A percentile compares a stretch with the other conserved stretches of the same genome.
phyloP scores from a whole-genome alignment of 2,888 invertebrate species.

The Syrista parreyssii region DNA sequence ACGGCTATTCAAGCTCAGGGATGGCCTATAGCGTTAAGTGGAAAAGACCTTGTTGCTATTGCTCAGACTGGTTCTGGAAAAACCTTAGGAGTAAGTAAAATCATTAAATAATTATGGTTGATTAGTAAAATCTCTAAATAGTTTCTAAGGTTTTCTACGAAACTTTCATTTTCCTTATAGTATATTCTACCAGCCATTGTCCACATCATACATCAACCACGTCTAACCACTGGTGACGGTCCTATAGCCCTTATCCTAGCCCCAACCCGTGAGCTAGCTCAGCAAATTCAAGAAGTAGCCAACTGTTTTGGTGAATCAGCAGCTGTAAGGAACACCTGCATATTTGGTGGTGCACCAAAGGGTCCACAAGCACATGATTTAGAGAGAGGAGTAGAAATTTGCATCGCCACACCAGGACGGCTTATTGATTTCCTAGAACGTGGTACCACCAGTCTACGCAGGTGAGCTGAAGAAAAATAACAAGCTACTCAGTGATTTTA shows the following conservation, averaged over 20 bases:
- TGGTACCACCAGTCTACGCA: slow-evolving; percentile 80
- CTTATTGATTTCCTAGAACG: slow-evolving; percentile 94
- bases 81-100: slow-evolving; percentile 66
- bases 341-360: slow-evolving; percentile 98
- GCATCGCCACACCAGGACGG: slow-evolving; percentile 96
- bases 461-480: slow-evolving; percentile 24
- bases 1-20: slow-evolving; percentile 77
- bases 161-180: slow-evolving; percentile 47
- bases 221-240: slow-evolving; percentile 71
- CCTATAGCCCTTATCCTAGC: slow-evolving; percentile 72
- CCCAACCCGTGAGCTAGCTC: slow-evolving; percentile 70
- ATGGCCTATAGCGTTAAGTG: slow-evolving; percentile 75
- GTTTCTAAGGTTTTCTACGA: neutral
- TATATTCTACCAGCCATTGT: slow-evolving; percentile 73
- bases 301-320: slow-evolving; percentile 91
- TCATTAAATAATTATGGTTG: neutral
- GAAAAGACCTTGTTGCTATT: slow-evolving; percentile 75
- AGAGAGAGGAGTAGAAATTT: slow-evolving; percentile 91
- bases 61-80: slow-evolving; percentile 74
- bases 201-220: slow-evolving; percentile 73
- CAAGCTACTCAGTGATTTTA: neutral
- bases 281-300: slow-evolving; percentile 82
- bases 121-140: neutral
- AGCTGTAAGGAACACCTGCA: slow-evolving; percentile 89
- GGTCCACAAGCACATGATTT: slow-evolving; percentile 89